phyloP scores from a whole-genome alignment of 2,888 invertebrate species.

The Lumbricus terrestris region DNA sequence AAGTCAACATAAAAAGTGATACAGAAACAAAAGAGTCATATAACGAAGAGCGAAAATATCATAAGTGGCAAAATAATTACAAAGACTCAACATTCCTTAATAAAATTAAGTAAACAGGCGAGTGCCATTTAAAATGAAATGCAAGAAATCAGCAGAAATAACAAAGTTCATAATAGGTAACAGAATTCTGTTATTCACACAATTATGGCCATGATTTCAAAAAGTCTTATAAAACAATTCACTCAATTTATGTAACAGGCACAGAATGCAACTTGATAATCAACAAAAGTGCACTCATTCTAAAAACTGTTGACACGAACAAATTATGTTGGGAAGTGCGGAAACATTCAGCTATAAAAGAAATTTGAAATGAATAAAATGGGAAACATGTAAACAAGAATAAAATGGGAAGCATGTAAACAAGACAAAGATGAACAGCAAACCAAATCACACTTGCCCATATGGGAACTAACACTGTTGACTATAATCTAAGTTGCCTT shows the following conservation, averaged over 20 bases:
- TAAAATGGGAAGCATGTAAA: too few relatives aligned
- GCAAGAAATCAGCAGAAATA: background rate
- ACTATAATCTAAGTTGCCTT: background rate
- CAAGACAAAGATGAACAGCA: background rate
- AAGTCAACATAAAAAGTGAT: too few relatives aligned
- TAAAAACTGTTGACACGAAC: background rate
- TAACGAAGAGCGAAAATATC: too few relatives aligned
- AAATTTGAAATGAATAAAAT: background rate
- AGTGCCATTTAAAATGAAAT: background rate
- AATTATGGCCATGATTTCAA: background rate
- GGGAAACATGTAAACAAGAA: background rate
- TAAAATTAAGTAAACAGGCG: background rate
- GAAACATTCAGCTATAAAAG: background rate
- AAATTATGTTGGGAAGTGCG: background rate
- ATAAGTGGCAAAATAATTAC: background rate
- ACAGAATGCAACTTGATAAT: background rate
- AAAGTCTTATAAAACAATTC: background rate
- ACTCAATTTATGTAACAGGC: background rate
- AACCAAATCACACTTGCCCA: background rate
- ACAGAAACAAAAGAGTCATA: too few relatives aligned
- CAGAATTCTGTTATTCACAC: background rate
- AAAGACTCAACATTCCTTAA: background rate
- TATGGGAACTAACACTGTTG: background rate
- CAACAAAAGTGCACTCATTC: background rate
- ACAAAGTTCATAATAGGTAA: background rate